These are phyloP conservation scores for Brienomyrus longianalis DNA, from an alignment of 2,113 vertebrate genomes.

Conservation along the genomic window DNA sequence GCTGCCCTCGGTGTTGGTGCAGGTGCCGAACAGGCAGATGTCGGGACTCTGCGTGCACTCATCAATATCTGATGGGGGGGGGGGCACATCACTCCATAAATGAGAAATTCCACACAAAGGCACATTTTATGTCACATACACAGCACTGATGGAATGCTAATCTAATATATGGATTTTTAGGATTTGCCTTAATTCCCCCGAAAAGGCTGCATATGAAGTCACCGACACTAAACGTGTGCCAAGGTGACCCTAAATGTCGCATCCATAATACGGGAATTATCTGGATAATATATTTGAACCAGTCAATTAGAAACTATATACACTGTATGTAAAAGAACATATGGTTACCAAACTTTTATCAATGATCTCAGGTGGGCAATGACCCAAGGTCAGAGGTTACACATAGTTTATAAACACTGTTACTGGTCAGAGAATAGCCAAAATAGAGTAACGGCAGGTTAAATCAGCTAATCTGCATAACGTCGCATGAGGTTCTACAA, in stretches of 20 bases:
- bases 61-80: conserved; percentile 72
- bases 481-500: background rate
- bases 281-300: too few relatives aligned
- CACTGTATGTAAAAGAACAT: background rate
- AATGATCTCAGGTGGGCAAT: background rate
- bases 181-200: too few relatives aligned
- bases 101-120: background rate
- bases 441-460: background rate
- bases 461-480: background rate
- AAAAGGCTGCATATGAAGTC: too few relatives aligned
- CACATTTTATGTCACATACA: background rate
- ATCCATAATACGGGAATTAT: too few relatives aligned
- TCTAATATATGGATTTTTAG: background rate
- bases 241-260: too few relatives aligned
- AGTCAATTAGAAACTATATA: too few relatives aligned
- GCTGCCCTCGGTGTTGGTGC: conserved; percentile 85
- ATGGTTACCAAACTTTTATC: background rate
- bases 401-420: background rate
- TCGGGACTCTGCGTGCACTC: conserved; percentile 81
- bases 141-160: background rate
- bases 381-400: background rate
- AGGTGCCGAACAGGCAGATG: conserved; percentile 82
- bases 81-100: background rate
- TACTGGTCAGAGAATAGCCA: background rate
- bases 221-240: too few relatives aligned